Conservation (phyloP, 2,113 vertebrate genomes). For the Apteryx owenii region DNA sequence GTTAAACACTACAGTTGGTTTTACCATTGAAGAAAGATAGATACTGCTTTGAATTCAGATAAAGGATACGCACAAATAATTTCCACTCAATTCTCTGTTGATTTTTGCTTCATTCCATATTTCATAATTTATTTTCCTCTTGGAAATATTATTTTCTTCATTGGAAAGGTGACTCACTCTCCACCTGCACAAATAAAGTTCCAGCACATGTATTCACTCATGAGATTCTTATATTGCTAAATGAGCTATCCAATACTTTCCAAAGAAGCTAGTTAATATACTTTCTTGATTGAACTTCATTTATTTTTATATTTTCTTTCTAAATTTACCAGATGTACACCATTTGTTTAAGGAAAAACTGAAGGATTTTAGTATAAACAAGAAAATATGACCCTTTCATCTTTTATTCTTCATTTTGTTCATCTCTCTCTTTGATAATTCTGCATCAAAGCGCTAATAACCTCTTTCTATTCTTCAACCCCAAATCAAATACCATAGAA, state of each 20-base stretch:
- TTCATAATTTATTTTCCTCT: not conserved
- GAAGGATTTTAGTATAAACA: not conserved
- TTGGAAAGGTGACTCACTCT: not conserved
- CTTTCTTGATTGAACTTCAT: not conserved
- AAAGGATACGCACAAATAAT: not conserved
- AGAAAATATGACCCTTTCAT: not conserved
- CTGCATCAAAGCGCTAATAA: not conserved
- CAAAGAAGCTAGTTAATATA: not conserved
- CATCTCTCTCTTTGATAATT: not conserved
- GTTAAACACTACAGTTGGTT: not conserved
- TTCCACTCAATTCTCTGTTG: not conserved
- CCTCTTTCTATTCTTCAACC: not conserved
- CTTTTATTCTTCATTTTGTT: not conserved
- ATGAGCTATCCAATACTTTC: not conserved
- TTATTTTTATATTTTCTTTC: not conserved
- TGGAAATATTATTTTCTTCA: not conserved
- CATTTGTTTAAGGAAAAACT: not conserved
- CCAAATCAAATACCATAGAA: not conserved
- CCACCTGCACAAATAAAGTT: not conserved
- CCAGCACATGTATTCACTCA: accelerated
- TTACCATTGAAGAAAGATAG: not conserved
- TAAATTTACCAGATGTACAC: not conserved
- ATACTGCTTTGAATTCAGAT: not conserved
- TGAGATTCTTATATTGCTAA: not conserved
- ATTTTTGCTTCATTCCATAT: not conserved